Base-by-base conservation (phyloP, 2,113 vertebrate genomes). In the Ceyx margarethae region DNA sequence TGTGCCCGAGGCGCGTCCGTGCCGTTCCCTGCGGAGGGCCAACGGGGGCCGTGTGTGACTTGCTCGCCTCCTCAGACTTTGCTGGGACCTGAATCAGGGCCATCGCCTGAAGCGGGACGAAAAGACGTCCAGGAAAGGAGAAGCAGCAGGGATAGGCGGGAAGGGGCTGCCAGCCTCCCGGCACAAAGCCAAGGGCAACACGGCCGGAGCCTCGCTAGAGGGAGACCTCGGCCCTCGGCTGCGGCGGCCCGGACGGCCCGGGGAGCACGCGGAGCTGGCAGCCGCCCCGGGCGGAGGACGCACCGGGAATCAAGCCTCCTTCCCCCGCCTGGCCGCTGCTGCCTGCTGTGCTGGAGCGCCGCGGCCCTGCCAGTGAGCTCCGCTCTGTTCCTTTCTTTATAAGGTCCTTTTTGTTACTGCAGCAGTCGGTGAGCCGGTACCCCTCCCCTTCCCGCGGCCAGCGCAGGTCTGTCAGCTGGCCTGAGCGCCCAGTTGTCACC, bases 371-470 rank as follows among this genome's bases (percentile, higher is more conserved):
- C 85, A 10, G 28, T 10, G 11, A 28, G 81, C 87, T 46, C 57
- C 3, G 43, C 87, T 76, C 78, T 33, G 43, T 20, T 64, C 13
- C 87, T 91, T 64, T 15, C 87, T 91, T 89, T 87, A 76, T 85
- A 91, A 93, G 90, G 90, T 29, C 69, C 74, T 62, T 91, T 64
- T 40, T 61, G 87, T 89, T 51, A 29, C 48, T 26, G 75, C 85
- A 15, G 81, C 75, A 31, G 19, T 14, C 48, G 22, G 43, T 17
- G 87, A 72, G 66, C 43, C 10, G 11, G 7, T 35, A 53, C 25
- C 31, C 15, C n/a, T 61, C 33, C 21, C 8, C 26, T 54, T 33
- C 23, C 71, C n/a, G 22, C 35, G 69, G 33, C 74, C 74, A 29
- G 26, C 7, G 11, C 79, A 48, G 79, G 79, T 65, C 58, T 81